Conservation (phyloP, 2,113 vertebrate species). For the Brevimyrus niger region DNA sequence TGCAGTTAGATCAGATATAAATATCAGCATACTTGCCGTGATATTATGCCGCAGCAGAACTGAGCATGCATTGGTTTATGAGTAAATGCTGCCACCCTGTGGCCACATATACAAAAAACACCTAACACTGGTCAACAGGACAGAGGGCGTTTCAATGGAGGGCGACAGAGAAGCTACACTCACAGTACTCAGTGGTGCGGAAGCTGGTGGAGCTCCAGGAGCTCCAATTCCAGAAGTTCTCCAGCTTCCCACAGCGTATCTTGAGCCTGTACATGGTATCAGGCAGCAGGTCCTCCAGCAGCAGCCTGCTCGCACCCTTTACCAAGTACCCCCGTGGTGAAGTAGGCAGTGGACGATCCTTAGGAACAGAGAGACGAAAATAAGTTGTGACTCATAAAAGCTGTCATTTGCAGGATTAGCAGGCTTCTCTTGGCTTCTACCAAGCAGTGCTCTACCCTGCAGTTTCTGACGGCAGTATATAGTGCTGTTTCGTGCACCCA, state of each 20-base stretch:
- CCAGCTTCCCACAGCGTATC: slow-evolving; percentile 39
- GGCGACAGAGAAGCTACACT: slow-evolving; percentile 21
- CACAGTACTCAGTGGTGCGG: slow-evolving; percentile 44
- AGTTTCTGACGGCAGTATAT: neutral
- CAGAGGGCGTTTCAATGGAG: neutral
- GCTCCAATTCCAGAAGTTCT: slow-evolving; percentile 53
- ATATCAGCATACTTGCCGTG: neutral
- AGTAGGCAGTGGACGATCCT: neutral
- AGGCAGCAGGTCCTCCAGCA: slow-evolving; percentile 35
- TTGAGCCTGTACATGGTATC: slow-evolving; percentile 16
- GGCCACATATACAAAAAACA: neutral
- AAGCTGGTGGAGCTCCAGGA: slow-evolving; percentile 41
- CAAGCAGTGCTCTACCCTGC: neutral
- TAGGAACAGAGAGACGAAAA: no score
- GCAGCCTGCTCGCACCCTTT: slow-evolving; percentile 13
- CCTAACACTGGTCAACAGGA: neutral
- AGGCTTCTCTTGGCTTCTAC: neutral
- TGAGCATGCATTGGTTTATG: neutral
- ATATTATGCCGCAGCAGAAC: neutral
- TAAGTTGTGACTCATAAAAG: neutral
- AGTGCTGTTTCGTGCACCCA: slow-evolving; percentile 20
- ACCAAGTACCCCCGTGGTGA: slow-evolving; percentile 17
- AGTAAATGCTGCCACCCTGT: neutral
- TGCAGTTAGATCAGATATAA: slow-evolving; percentile 21
- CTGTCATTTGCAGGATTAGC: neutral